A percentile compares a stretch with the other conserved stretches of the same genome.
Evolutionary conservation across 2,113 vertebrate species (phyloP).

Genomic region (Gymnobelideus leadbeateri): DNA sequence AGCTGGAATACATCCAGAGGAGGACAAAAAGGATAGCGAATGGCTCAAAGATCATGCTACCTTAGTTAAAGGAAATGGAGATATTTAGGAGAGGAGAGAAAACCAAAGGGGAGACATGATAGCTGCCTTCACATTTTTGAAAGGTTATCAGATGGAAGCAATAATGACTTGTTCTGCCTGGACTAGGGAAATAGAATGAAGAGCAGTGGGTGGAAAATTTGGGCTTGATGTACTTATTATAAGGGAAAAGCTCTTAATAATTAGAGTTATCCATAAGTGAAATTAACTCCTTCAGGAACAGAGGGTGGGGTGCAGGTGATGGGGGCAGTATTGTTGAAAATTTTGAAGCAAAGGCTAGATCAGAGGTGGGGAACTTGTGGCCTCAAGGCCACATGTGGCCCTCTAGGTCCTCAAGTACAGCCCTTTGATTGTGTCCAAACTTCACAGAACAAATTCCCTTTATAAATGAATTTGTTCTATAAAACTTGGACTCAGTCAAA

Average conservation of each 20-base stretch:
- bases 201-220: neutral
- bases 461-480: too few relatives aligned
- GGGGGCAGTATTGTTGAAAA: neutral
- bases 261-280: neutral
- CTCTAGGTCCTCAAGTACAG: too few relatives aligned
- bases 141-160: neutral
- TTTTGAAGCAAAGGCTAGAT: neutral
- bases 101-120: neutral
- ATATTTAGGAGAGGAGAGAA: neutral
- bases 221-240: neutral
- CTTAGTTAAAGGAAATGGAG: neutral
- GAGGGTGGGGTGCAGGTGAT: too few relatives aligned
- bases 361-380: too few relatives aligned
- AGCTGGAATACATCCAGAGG: neutral
- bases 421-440: too few relatives aligned
- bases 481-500: too few relatives aligned
- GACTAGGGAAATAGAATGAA: neutral
- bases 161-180: neutral
- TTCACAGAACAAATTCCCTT: too few relatives aligned
- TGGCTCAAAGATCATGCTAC: neutral
- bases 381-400: too few relatives aligned
- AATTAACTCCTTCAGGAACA: neutral
- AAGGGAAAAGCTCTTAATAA: neutral
- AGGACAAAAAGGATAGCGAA: neutral
- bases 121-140: neutral